Evolutionary conservation across 2,888 invertebrate genomes (phyloP).

Genomic region (Hemithea aestivaria): DNA sequence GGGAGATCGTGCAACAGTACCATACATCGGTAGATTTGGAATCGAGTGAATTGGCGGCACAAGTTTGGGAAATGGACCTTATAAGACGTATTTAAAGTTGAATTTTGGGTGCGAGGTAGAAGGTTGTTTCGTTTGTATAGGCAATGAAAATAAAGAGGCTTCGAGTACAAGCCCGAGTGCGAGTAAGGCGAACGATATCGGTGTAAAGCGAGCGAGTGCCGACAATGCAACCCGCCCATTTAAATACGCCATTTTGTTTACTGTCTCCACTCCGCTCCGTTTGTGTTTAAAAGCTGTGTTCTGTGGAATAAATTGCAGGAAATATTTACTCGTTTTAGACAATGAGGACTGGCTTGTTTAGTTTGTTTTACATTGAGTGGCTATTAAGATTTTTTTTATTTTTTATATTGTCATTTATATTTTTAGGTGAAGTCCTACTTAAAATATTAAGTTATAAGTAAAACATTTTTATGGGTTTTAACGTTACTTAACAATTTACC

Average conservation of each 20-base stretch:
- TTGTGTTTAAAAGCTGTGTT: conserved; percentile 71
- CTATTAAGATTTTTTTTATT: too few relatives aligned
- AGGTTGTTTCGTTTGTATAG: conserved; percentile 44
- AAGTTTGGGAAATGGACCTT: conserved; percentile 30
- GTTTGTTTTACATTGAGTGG: background rate
- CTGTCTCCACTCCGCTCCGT: conserved; percentile 65
- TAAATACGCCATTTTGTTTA: conserved; percentile 79
- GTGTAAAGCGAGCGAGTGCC: conserved; percentile 50
- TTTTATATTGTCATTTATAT: too few relatives aligned
- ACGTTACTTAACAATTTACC: too few relatives aligned
- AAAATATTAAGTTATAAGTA: too few relatives aligned
- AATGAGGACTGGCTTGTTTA: conserved; percentile 27
- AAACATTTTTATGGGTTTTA: too few relatives aligned
- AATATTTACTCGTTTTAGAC: conserved; percentile 67
- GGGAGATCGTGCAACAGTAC: conserved; percentile 63
- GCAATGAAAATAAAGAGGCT: conserved; percentile 57
- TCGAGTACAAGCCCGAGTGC: conserved; percentile 39
- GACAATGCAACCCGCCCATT: conserved; percentile 76
- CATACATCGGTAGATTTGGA: conserved; percentile 49
- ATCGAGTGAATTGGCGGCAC: conserved; percentile 26
- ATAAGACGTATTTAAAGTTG: conserved; percentile 27
- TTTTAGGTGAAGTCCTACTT: too few relatives aligned
- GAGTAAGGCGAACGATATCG: conserved; percentile 47
- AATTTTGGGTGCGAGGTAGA: conserved; percentile 20
- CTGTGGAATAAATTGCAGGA: conserved; percentile 69